Percentiles rank a stretch among this genome's conserved stretches.
These are phyloP conservation scores for Leptodactylus fallax DNA, from an alignment of 2,797 vertebrate species.

Conservation along the genomic window DNA sequence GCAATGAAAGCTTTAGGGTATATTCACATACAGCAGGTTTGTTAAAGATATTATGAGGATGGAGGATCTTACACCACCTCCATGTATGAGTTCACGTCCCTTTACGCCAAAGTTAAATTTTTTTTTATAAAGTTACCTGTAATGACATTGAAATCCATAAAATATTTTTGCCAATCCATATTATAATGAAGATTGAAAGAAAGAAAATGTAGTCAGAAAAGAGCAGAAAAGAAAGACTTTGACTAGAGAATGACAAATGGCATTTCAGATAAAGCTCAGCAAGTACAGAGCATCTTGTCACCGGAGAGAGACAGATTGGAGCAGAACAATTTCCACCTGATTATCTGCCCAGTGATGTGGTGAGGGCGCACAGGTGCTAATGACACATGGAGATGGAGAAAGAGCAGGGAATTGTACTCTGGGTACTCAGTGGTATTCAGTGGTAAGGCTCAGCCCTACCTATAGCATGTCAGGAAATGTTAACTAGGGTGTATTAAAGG, in stretches of 20 bases:
- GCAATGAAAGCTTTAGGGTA: too few species aligned
- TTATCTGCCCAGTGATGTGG: slow-evolving; percentile 5
- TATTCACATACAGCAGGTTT: too few species aligned
- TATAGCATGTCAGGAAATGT: neutral
- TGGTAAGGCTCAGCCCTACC: neutral
- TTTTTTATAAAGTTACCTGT: neutral
- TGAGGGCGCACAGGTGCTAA: neutral
- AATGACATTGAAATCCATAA: neutral
- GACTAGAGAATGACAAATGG: slow-evolving; percentile 7
- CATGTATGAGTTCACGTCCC: neutral
- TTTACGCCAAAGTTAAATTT: too few species aligned
- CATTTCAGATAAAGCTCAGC: slow-evolving; percentile 11
- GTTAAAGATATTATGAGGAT: too few species aligned
- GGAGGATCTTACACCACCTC: too few species aligned
- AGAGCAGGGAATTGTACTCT: neutral
- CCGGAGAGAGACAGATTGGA: slow-evolving; percentile 1
- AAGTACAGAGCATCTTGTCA: slow-evolving; percentile 5
- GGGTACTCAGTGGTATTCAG: neutral
- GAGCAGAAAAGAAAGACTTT: neutral
- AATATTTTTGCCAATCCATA: too few species aligned
- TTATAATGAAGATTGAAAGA: neutral
- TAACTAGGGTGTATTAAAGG: neutral
- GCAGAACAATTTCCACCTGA: slow-evolving; percentile 19
- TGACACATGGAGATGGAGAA: slow-evolving; percentile 5
- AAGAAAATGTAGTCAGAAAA: neutral